Evolutionary conservation across 2,888 invertebrate species (phyloP), one percentile per base, ranked within the genome.

Genomic region (Spilarctia lutea): DNA sequence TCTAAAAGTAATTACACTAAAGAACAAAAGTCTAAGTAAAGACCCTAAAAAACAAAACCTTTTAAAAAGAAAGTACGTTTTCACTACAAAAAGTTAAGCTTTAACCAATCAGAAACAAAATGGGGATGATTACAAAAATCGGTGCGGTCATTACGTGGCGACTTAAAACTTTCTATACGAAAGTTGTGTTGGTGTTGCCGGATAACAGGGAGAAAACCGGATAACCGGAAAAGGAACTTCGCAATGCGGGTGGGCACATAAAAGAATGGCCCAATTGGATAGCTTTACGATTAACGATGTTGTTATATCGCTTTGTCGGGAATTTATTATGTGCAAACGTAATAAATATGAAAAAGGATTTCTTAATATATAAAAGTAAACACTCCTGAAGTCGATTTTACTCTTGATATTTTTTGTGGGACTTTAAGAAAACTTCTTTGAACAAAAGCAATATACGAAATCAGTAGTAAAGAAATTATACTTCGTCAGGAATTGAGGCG

Each of bases 171-270:
- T 82, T 74, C 42, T 45, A 75, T 73, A 75, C 74, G 72, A 73
- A 66, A 71, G 72, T 81, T 81, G 71, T 83, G 74, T 83, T 81
- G 77, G 78, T 77, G 65, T 81, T 83, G 48, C 76, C 48, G 68
- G 73, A 72, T 75, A 68, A 42, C 71, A 52, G 67, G 73, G 65
- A 75, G 65, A 76, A 78, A 82, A 81, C 81, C 76, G 77, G 76
- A 79, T 81, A 70, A 71, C 77, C 75, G 75, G 81, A 71, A 73
- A 68, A 73, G 71, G 65, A 82, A 83, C 75, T 83, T 83, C 76
- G 75, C 78, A 76, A 85, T 83, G 85, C 83, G 83, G 83, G 84
- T 63, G n/a, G 45, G 75, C 81, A 83, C 78, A 79, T 83, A 85
- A 78, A 83, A 76, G 79, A 83, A 84, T 81, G 73, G 75, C 33